phyloP scores from a whole-genome alignment of 2,888 invertebrate genomes.

The Himalopsyche tibetana region DNA sequence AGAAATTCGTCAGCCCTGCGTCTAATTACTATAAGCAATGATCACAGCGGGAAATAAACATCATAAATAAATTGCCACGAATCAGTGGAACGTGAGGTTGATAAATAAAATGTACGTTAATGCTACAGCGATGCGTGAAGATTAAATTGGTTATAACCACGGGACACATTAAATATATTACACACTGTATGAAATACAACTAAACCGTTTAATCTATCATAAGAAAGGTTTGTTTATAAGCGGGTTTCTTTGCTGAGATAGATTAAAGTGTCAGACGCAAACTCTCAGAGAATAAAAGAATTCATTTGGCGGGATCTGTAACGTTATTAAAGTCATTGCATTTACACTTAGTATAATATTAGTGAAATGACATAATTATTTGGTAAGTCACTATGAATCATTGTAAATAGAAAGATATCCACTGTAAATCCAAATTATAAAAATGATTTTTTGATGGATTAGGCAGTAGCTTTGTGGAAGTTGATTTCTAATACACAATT shows the following conservation, averaged over 20 bases:
- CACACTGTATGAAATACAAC: conserved; percentile 11
- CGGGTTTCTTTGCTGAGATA: background rate
- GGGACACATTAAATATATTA: conserved; percentile 47
- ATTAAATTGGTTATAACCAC: conserved; percentile 47
- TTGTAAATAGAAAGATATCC: no score
- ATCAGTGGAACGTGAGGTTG: conserved; percentile 53
- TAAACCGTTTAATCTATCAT: conserved; percentile 32
- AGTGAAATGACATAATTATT: no score
- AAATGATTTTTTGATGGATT: no score
- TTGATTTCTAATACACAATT: no score
- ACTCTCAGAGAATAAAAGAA: background rate
- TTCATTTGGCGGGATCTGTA: background rate
- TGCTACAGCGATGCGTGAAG: conserved; percentile 46
- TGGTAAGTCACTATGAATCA: no score
- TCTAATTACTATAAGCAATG: conserved; percentile 55
- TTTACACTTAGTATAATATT: no score
- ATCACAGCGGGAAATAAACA: conserved; percentile 51
- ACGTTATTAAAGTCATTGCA: background rate
- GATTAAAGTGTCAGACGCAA: background rate
- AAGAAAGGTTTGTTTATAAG: background rate
- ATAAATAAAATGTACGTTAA: conserved; percentile 55
- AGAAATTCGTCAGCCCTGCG: conserved; percentile 39
- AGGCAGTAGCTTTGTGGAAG: no score
- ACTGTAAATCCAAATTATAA: no score
- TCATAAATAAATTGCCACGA: conserved; percentile 54